Conservation (phyloP, 2,888 invertebrate genomes). For the Platycheirus rosarum region DNA sequence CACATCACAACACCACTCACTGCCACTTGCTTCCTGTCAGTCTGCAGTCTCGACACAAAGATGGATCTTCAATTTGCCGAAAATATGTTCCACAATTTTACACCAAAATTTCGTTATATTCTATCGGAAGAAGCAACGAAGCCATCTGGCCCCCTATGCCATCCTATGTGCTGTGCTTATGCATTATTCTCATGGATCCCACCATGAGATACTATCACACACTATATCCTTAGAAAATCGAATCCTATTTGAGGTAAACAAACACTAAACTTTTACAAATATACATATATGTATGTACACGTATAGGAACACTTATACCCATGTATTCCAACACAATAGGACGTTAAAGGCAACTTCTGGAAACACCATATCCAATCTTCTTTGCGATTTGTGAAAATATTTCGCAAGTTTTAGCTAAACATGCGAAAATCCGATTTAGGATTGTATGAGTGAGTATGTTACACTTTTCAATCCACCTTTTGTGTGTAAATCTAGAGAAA, state of each 20-base stretch:
- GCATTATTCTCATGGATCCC: conserved; percentile 37
- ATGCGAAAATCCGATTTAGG: conserved; percentile 66
- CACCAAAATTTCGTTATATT: conserved; percentile 57
- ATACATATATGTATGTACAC: background rate
- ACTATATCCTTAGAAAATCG: conserved; percentile 50
- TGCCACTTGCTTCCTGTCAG: background rate
- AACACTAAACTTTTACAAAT: conserved; percentile 18
- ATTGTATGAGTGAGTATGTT: conserved; percentile 25
- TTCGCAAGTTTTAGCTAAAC: conserved; percentile 66
- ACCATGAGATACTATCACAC: conserved; percentile 31
- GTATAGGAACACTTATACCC: too few relatives aligned
- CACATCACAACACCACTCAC: background rate
- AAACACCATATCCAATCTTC: conserved; percentile 46
- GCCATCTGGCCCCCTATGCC: background rate
- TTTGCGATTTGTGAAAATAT: conserved; percentile 54
- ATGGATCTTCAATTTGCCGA: conserved; percentile 58
- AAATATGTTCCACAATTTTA: conserved; percentile 68
- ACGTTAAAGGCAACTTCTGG: conserved; percentile 21
- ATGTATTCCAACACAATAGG: background rate
- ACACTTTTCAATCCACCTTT: conserved; percentile 51
- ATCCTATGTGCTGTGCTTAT: conserved; percentile 55
- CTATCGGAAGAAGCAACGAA: conserved; percentile 1
- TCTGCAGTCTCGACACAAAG: conserved; percentile 13
- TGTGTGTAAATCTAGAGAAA: conserved; percentile 53
- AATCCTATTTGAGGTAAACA: conserved; percentile 53